phyloP scores from a whole-genome alignment of 2,113 vertebrate species.

The Pseudolaguvia tuberculata region DNA sequence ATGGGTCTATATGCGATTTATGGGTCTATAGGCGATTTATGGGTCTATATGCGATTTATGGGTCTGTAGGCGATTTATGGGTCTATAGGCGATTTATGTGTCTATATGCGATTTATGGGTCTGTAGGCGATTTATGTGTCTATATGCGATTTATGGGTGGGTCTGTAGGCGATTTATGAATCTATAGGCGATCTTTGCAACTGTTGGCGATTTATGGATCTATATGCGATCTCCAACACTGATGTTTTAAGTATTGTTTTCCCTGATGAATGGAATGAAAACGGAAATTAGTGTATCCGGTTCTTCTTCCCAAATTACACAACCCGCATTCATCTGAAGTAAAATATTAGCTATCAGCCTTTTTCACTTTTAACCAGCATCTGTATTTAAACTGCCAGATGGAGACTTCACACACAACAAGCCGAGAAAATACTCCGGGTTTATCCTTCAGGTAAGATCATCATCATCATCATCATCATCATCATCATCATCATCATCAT shows the following conservation, averaged over 20 bases:
- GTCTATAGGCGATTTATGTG: no score
- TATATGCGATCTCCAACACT: neutral
- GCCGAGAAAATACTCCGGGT: neutral
- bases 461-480: neutral
- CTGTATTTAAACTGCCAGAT: slow-evolving; percentile 11
- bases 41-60: no score
- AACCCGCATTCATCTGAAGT: neutral
- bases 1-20: no score
- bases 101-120: no score
- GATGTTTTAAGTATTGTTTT: slow-evolving; percentile 31
- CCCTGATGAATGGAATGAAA: slow-evolving; percentile 6
- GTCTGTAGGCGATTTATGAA: no score
- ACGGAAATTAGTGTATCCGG: slow-evolving; percentile 5
- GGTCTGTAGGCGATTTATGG: no score
- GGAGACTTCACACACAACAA: neutral
- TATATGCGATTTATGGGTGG: no score
- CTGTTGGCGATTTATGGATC: no score
- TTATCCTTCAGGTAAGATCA: neutral
- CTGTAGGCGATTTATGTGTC: no score
- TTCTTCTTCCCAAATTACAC: neutral
- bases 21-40: no score
- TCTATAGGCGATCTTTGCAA: no score
- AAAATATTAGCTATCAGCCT: slow-evolving; percentile 4
- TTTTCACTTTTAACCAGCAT: slow-evolving; percentile 7
- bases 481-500: neutral